phyloP scores from a whole-genome alignment of 2,797 vertebrate species.

The Sciurus vulgaris region DNA sequence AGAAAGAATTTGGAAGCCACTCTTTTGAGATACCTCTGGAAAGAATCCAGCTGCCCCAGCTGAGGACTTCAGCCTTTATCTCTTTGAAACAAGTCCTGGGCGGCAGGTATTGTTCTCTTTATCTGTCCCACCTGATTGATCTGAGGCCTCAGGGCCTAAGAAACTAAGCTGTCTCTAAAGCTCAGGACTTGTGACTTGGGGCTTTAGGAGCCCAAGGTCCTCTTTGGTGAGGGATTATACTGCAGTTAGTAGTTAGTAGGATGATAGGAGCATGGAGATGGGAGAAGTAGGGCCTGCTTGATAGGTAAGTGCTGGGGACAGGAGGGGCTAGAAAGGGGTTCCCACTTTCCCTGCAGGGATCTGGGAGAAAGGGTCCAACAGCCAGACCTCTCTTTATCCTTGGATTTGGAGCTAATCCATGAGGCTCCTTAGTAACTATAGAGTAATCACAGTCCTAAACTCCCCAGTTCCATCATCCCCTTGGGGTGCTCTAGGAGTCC shows the following conservation, averaged over 20 bases:
- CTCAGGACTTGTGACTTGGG: background rate
- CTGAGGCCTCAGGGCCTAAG: background rate
- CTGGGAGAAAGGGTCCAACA: background rate
- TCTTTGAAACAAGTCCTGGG: background rate
- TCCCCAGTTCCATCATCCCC: background rate
- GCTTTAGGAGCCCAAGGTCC: background rate
- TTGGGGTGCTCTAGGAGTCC: background rate
- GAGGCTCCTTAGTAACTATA: background rate
- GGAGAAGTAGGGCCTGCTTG: background rate
- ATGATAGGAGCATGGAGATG: background rate
- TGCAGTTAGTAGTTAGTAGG: background rate
- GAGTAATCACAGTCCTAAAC: background rate
- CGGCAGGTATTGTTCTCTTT: background rate
- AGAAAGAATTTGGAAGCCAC: background rate
- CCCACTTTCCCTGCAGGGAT: background rate
- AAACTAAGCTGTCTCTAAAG: background rate
- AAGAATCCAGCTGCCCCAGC: background rate
- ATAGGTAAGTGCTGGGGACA: background rate
- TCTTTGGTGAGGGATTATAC: background rate
- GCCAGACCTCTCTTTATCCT: background rate
- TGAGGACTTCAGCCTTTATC: background rate
- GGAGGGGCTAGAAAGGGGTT: background rate
- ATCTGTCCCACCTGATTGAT: background rate
- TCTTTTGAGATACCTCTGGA: background rate
- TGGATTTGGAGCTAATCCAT: background rate